These are phyloP conservation scores for Xiphophorus birchmanni DNA, from an alignment of 2,797 vertebrate genomes.

Conservation along the genomic window DNA sequence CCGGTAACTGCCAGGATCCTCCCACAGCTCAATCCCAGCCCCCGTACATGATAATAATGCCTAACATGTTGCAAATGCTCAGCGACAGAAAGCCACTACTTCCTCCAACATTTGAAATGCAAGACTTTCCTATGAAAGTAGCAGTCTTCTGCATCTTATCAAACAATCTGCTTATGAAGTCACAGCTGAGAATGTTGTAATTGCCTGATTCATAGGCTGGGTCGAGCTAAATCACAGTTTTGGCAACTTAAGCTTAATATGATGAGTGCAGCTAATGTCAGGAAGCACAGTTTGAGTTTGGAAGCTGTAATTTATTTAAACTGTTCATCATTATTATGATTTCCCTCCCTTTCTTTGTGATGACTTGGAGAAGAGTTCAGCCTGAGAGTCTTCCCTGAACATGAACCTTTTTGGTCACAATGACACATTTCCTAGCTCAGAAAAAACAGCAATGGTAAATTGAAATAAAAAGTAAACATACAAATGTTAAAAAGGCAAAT, in stretches of 20 bases:
- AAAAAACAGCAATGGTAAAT: background rate
- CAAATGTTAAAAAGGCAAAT: background rate
- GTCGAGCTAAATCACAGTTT: constrained; percentile 53
- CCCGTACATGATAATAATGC: constrained; percentile 28
- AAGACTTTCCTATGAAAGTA: constrained; percentile 27
- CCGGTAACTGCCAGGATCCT: constrained; percentile 44
- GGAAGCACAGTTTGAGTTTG: constrained; percentile 61
- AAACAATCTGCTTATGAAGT: constrained; percentile 44
- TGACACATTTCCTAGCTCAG: background rate
- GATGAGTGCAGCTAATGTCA: constrained; percentile 55
- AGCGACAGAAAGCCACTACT: constrained; percentile 31
- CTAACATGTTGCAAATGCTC: constrained; percentile 39
- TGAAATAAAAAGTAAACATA: background rate
- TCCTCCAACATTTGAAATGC: constrained; percentile 15
- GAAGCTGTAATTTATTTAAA: constrained; percentile 43
- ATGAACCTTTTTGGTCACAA: background rate
- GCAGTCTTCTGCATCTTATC: constrained; percentile 56
- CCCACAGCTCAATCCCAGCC: constrained; percentile 52
- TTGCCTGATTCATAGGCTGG: constrained; percentile 55
- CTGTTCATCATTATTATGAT: constrained; percentile 31
- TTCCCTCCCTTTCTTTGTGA: constrained; percentile 18
- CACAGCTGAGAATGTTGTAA: constrained; percentile 31
- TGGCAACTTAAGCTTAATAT: constrained; percentile 38
- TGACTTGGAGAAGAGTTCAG: background rate
- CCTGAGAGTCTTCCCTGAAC: background rate